Evolutionary conservation across 2,797 vertebrate species (phyloP), one percentile per base, ranked within the genome.

Genomic region (Steatocranus sp.): DNA sequence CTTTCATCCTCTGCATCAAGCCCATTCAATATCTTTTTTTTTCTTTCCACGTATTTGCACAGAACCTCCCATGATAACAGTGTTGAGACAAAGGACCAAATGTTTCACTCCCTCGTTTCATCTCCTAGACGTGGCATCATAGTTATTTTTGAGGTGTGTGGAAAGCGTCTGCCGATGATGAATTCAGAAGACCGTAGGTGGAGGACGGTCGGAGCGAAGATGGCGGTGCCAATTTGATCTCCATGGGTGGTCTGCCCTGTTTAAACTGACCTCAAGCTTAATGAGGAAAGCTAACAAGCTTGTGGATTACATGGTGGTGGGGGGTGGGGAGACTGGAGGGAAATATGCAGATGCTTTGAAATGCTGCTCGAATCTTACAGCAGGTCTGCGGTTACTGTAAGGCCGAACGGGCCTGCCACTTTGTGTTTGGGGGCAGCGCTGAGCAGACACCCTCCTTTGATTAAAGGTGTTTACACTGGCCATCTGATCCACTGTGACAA

Each of bases 401-500:
- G 77, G 58, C 87, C 2, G 32, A 83, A 83, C 30, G 3, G 12
- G 43, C 54, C 93, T 95, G 95, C 94, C 94, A 94, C 86, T 91
- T 89, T 86, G 77, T 4, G 84, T 95, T 96, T 91, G 86, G 43
- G 48, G 79, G 70, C 83, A 75, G 92, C 12, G 77, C 88, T 91
- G 93, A 95, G 86, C 93, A 89, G 89, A 91, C 92, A 92, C 89
- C 87, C 88, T 50, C 84, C 91, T 92, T 92, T 95, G 95, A 96
- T 96, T 96, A 96, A 88, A 94, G 88, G 89, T 96, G 95, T 97
- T 96, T 96, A 94, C 84, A 92, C 87, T 93, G 88, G 95, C 82
- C 88, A 95, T 93, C 77, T 91, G 95, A 96, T 96, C 94, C 86
- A 61, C 78, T 90, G 93, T 94, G 95, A 96, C 96, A 95, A 95